Evolutionary conservation across 2,113 vertebrate species (phyloP).

Genomic region (Elgaria multicarinata): DNA sequence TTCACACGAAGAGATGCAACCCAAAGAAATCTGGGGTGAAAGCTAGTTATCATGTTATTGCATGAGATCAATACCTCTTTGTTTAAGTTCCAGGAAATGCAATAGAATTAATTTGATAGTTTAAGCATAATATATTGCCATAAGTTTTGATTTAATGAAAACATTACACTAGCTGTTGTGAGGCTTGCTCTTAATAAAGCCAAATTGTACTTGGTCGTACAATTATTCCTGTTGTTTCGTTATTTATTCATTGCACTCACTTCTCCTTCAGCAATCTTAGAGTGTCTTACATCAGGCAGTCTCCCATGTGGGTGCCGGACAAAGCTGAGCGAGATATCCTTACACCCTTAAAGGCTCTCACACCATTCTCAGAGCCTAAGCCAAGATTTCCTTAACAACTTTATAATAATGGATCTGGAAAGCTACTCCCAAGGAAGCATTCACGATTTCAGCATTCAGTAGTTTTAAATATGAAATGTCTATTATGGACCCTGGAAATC

Average conservation of each 20-base stretch:
- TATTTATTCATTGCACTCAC: slow-evolving; percentile 1
- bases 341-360: background rate
- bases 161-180: background rate
- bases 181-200: background rate
- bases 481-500: background rate
- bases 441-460: background rate
- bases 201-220: background rate
- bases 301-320: background rate
- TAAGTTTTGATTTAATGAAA: background rate
- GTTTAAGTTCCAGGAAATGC: slow-evolving; percentile 11
- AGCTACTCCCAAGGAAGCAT: background rate
- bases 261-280: background rate
- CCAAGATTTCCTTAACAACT: background rate
- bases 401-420: background rate
- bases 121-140: slow-evolving; percentile 3
- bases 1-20: background rate
- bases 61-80: slow-evolving; percentile 16
- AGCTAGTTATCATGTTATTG: background rate
- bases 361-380: background rate
- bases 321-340: background rate
- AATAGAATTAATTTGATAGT: slow-evolving; percentile 18
- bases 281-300: background rate
- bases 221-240: rapidly evolving
- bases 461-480: background rate
- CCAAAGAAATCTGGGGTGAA: background rate